Percentiles rank a stretch among this genome's conserved stretches.
Conservation (phyloP, 2,888 invertebrate genomes). For the Andrena chrysosceles region DNA sequence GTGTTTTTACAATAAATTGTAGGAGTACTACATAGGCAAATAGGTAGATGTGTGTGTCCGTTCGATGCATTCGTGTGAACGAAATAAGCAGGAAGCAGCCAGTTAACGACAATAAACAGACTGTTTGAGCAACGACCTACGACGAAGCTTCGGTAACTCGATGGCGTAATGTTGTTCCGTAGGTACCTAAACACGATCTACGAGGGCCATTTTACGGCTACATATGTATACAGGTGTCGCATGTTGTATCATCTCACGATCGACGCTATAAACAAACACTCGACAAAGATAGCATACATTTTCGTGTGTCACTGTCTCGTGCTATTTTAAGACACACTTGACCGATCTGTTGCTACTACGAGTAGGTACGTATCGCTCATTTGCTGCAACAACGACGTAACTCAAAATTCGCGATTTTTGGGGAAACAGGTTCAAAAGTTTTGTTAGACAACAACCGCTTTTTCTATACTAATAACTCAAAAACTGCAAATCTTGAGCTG, state of each 20-base stretch:
- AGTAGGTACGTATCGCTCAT: no score
- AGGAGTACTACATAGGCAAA: neutral
- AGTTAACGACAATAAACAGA: conserved; percentile 82
- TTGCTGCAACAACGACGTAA: no score
- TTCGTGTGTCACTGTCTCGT: neutral
- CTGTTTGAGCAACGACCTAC: conserved; percentile 59
- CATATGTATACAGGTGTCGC: neutral
- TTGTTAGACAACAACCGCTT: no score
- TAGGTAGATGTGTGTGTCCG: conserved; percentile 1
- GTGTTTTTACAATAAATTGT: neutral
- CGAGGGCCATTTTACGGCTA: neutral
- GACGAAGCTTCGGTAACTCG: conserved; percentile 57
- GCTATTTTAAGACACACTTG: neutral
- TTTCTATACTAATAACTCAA: no score
- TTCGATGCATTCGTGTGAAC: conserved; percentile 59
- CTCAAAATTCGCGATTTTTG: no score
- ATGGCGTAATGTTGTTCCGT: conserved; percentile 54
- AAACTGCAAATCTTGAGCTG: no score
- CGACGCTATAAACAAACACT: neutral
- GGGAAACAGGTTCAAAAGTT: no score
- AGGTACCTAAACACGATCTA: conserved; percentile 45
- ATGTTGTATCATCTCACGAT: neutral
- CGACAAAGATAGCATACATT: neutral
- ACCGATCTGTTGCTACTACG: neutral
- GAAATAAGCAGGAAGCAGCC: conserved; percentile 81